phyloP scores from a whole-genome alignment of 2,113 vertebrate species.

The Sinocyclocheilus anshuiensis region DNA sequence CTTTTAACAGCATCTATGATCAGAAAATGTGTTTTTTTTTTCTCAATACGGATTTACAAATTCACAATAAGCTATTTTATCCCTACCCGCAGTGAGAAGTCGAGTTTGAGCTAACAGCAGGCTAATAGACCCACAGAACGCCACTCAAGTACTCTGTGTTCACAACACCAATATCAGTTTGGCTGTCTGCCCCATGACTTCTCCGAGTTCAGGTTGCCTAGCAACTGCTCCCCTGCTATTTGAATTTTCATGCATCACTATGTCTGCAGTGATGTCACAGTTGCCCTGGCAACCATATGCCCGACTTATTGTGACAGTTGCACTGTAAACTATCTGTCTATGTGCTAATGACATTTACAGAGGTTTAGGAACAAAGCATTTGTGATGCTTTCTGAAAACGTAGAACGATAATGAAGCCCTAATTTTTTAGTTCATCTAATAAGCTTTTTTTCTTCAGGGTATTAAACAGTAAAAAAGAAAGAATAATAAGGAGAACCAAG shows the following conservation, averaged over 20 bases:
- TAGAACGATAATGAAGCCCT: not conserved
- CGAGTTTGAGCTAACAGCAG: not conserved
- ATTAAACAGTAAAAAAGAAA: not conserved
- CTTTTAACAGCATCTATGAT: not conserved
- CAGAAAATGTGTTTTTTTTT: not conserved
- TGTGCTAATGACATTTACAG: constrained; percentile 18
- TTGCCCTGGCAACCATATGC: constrained; percentile 85
- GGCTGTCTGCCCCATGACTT: constrained; percentile 79
- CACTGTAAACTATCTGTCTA: constrained; percentile 62
- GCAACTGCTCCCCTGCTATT: constrained; percentile 83
- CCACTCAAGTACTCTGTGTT: constrained; percentile 69
- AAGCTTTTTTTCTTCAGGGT: not conserved
- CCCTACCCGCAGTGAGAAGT: not conserved
- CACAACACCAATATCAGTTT: constrained; percentile 72
- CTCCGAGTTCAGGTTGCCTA: constrained; percentile 79
- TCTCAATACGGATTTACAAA: not conserved
- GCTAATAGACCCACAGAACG: constrained; percentile 59
- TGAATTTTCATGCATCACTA: constrained; percentile 85
- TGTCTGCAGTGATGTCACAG: constrained; percentile 82
- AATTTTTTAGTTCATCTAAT: not conserved
- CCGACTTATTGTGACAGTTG: constrained; percentile 76
- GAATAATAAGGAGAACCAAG: not conserved
- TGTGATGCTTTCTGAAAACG: not conserved
- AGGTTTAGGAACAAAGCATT: constrained; percentile 4
- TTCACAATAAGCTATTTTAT: not conserved